These are phyloP conservation scores for Lagopus leucura DNA, from an alignment of 2,113 vertebrate genomes.

Conservation along the genomic window DNA sequence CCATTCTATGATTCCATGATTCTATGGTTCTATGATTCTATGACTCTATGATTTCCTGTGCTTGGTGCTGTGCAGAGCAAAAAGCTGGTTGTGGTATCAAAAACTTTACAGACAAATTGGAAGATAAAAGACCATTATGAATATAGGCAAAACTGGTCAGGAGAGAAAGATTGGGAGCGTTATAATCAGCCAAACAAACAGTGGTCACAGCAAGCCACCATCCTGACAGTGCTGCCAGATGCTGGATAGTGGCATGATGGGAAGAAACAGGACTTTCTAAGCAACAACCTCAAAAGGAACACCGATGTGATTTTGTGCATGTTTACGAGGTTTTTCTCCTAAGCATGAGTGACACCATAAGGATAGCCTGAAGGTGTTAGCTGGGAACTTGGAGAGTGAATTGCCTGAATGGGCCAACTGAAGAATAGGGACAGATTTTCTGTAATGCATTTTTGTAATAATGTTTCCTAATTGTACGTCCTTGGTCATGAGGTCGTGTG, in stretches of 20 bases:
- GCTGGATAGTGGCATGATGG: background rate
- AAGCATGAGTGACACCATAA: background rate
- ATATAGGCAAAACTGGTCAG: background rate
- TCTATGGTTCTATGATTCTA: too few relatives aligned
- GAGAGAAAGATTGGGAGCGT: background rate
- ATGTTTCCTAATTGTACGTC: background rate
- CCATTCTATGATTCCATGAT: too few relatives aligned
- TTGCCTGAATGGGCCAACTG: background rate
- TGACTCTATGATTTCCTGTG: background rate
- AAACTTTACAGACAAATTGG: background rate
- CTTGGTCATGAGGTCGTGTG: background rate
- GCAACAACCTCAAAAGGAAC: background rate
- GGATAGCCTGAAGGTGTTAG: background rate
- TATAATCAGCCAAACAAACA: background rate
- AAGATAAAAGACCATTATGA: background rate
- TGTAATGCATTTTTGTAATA: background rate
- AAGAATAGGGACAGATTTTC: background rate
- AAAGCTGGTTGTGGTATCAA: rapidly evolving
- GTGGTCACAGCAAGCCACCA: background rate
- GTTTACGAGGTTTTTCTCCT: constrained; percentile 2
- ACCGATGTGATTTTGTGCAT: background rate
- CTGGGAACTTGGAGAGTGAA: background rate
- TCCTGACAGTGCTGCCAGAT: background rate
- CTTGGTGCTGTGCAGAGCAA: background rate
- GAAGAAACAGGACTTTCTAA: background rate